A percentile compares a stretch with the other conserved stretches of the same genome.
These are phyloP conservation scores for Chirona hameri DNA, from an alignment of 2,888 invertebrate species.

Conservation along the genomic window DNA sequence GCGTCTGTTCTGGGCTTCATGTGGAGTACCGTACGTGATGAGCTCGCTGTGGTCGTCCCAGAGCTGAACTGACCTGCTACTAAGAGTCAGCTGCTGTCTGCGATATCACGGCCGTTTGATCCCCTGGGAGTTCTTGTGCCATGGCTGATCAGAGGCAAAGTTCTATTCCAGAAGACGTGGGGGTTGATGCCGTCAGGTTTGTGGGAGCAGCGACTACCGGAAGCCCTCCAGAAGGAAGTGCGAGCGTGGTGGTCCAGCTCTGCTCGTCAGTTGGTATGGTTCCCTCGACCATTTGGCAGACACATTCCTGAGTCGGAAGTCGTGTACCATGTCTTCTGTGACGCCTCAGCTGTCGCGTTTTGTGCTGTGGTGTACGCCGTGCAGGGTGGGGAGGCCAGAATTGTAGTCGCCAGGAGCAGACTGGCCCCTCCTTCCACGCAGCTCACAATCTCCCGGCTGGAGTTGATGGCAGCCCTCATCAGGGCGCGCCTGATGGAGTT, in stretches of 20 bases:
- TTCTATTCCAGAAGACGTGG: neutral
- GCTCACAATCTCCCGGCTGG: neutral
- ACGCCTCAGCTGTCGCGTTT: neutral
- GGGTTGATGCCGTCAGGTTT: neutral
- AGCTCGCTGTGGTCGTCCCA: neutral
- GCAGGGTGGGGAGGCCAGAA: neutral
- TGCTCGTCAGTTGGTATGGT: too few species aligned
- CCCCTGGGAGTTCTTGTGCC: neutral
- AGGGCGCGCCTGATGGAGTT: neutral
- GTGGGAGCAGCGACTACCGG: neutral
- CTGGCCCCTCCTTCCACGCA: neutral
- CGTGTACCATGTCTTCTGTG: neutral
- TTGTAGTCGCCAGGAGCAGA: neutral
- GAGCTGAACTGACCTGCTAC: neutral
- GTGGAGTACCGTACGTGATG: neutral
- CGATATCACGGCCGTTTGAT: neutral
- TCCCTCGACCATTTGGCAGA: too few species aligned
- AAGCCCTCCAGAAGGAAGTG: too few species aligned
- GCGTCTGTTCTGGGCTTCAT: neutral
- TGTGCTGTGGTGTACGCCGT: neutral
- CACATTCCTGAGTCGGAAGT: neutral
- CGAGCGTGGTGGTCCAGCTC: too few species aligned
- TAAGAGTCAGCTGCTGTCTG: neutral
- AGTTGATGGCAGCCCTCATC: neutral
- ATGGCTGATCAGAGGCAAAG: neutral